These are phyloP conservation scores for Anaspis maculata DNA, from an alignment of 2,888 invertebrate genomes.

Conservation along the genomic window DNA sequence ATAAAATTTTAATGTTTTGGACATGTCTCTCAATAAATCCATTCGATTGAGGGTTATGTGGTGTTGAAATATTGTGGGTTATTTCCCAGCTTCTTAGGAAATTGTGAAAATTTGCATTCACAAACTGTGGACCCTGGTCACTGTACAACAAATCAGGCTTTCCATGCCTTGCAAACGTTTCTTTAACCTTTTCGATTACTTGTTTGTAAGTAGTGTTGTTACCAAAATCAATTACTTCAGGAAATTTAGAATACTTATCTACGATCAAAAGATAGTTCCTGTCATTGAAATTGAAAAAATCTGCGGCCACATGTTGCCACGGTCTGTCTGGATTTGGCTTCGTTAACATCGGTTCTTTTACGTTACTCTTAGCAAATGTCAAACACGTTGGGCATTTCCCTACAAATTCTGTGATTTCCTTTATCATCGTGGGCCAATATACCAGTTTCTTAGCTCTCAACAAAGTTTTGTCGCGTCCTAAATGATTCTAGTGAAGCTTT, in stretches of 20 bases:
- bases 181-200: no score
- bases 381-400: background rate
- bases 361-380: background rate
- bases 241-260: background rate
- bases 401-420: background rate
- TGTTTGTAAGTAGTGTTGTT: no score
- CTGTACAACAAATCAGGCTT: background rate
- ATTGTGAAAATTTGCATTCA: no score
- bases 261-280: background rate
- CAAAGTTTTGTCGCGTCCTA: background rate
- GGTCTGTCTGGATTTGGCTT: background rate
- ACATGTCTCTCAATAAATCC: conserved; percentile 7
- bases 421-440: background rate
- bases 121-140: background rate
- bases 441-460: background rate
- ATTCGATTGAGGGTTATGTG: conserved; percentile 4
- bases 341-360: background rate
- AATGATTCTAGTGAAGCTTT: background rate
- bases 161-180: conserved; percentile 1
- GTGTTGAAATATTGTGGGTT: conserved; percentile 1
- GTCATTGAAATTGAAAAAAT: background rate
- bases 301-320: no score
- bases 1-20: conserved; percentile 4
- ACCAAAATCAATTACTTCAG: no score
- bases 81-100: no score